Evolutionary conservation across 2,888 invertebrate genomes (phyloP), one percentile per base, ranked within the genome.

Genomic region (Acleris laterana): DNA sequence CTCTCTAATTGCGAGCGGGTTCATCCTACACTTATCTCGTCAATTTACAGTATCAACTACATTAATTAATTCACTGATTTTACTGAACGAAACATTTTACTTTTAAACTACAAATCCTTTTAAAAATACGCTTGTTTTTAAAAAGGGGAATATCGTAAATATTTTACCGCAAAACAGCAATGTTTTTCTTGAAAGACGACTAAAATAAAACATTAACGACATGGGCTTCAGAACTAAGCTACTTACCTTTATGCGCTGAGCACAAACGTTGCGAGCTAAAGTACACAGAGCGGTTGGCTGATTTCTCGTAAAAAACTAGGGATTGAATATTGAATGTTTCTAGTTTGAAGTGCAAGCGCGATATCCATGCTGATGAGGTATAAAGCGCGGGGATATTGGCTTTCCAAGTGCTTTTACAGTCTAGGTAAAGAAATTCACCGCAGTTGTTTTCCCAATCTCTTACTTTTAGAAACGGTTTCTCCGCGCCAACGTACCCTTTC

Each of bases 31-130:
- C 64, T 80, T 82, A 84, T 80, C 82, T 79, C 81, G 75, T 85
- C 78, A 81, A 79, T 83, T 84, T 74, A 75, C 74, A 73, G 71
- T 74, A 81, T 83, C 76, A 82, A 79, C 79, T 79, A 76, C 76
- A 77, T 80, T 85, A 86, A 87, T 90, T 88, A 85, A 86, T 86
- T 82, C 80, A 76, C 78, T 81, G 78, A 82, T 85, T 80, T 81
- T 74, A 70, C 3, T 71, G 65, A 75, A 72, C 67, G 73, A 72
- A 69, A 70, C 69, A 72, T 74, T 78, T 78, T 74, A 76, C 69
- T 70, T 70, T 72, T 68, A 62, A 17, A 32, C 7, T 53, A 13
- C 6, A 28, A 38, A 42, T 46, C 53, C 59, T 55, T 25, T 64
- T 42, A 49, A 55, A 62, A 48, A 32, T 38, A 44, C 11, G 32